Conservation (phyloP, 2,888 invertebrate genomes). For the Noctua janthina region DNA sequence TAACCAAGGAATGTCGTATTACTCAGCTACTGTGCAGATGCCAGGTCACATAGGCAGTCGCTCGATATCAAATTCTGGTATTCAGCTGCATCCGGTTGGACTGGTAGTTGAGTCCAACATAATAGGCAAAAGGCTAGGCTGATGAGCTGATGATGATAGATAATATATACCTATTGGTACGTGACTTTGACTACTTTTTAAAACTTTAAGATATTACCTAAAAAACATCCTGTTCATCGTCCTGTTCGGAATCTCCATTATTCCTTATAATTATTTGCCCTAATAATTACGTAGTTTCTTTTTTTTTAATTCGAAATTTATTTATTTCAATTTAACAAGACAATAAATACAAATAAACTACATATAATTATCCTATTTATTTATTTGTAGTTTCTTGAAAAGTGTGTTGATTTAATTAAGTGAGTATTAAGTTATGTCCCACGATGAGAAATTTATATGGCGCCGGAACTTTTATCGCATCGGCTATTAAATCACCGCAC, state of each 20-base stretch:
- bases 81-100: not conserved
- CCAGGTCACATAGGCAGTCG: not conserved
- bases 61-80: not conserved
- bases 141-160: not conserved
- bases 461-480: conserved; percentile 29
- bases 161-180: not conserved
- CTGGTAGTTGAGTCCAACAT: not conserved
- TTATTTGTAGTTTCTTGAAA: conserved; percentile 1
- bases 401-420: conserved; percentile 9
- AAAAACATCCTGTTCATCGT: not conserved
- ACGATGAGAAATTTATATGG: conserved; percentile 27
- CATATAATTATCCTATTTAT: too few relatives aligned
- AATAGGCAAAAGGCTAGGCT: not conserved
- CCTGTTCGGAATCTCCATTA: not conserved
- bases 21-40: not conserved
- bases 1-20: not conserved
- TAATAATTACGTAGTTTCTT: not conserved
- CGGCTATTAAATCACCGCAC: conserved; percentile 22
- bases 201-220: not conserved
- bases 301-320: too few relatives aligned
- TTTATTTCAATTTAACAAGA: too few relatives aligned
- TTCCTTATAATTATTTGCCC: not conserved
- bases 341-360: too few relatives aligned
- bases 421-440: not conserved
- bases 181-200: not conserved